Percentiles rank a stretch among this genome's conserved stretches.
Evolutionary conservation across 2,888 invertebrate genomes (phyloP).

Genomic region (Thera obeliscata): DNA sequence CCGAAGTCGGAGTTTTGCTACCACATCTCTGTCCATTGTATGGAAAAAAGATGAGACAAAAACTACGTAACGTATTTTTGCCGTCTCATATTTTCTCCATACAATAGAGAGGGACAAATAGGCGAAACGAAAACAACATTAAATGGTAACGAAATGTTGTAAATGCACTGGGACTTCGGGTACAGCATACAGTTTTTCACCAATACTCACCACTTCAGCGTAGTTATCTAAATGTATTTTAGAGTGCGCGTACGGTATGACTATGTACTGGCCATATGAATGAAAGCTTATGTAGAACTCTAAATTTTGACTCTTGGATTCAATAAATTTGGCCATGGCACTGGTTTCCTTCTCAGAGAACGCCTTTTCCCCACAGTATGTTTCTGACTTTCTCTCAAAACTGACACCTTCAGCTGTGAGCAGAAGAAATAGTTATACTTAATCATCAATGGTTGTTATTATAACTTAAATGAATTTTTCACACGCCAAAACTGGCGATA

Average conservation of each 20-base stretch:
- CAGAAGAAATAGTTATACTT: background rate
- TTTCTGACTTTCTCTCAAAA: slow-evolving; percentile 35
- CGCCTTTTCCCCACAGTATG: slow-evolving; percentile 70
- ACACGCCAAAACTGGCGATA: too few relatives aligned
- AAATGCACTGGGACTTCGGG: too few relatives aligned
- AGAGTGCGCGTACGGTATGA: slow-evolving; percentile 82
- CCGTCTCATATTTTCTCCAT: too few relatives aligned
- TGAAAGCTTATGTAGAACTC: slow-evolving; percentile 86
- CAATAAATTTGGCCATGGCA: slow-evolving; percentile 69
- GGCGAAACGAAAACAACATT: too few relatives aligned
- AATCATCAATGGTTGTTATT: too few relatives aligned
- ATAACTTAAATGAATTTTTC: too few relatives aligned
- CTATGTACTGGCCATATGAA: slow-evolving; percentile 86
- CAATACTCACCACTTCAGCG: slow-evolving; percentile 55
- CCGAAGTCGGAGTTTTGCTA: too few relatives aligned
- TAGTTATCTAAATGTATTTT: slow-evolving; percentile 66
- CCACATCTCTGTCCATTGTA: too few relatives aligned
- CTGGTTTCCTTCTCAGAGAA: slow-evolving; percentile 82
- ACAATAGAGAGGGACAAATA: too few relatives aligned
- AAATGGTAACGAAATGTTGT: too few relatives aligned
- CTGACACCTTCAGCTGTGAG: slow-evolving; percentile 57
- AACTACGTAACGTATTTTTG: too few relatives aligned
- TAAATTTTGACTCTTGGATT: slow-evolving; percentile 56
- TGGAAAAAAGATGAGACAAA: too few relatives aligned
- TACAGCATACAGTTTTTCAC: background rate